These are phyloP conservation scores for Esperia sulphurella DNA, from an alignment of 2,888 invertebrate species.

Conservation along the genomic window DNA sequence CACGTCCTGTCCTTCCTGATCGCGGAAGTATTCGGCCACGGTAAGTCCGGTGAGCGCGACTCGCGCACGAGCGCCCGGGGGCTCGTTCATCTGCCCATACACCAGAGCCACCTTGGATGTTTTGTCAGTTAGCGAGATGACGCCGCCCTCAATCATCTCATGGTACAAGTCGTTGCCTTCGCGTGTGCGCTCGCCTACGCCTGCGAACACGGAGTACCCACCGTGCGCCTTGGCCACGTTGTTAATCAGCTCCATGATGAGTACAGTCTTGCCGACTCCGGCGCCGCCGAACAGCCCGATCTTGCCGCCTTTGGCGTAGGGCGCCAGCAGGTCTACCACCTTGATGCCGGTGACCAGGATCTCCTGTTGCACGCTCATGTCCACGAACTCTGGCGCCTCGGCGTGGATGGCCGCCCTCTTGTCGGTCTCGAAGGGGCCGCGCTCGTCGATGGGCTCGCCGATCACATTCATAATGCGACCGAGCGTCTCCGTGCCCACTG, in stretches of 20 bases:
- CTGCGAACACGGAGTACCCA: constrained; percentile 97
- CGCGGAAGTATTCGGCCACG: constrained; percentile 97
- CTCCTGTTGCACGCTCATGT: constrained; percentile 94
- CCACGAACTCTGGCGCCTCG: constrained; percentile 93
- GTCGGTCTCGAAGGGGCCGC: constrained; percentile 90
- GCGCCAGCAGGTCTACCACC: constrained; percentile 95
- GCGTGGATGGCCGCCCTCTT: constrained; percentile 91
- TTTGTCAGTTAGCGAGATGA: constrained; percentile 93
- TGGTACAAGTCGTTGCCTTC: constrained; percentile 98
- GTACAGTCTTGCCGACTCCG: constrained; percentile 96
- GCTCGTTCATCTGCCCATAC: constrained; percentile 98
- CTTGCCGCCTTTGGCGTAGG: constrained; percentile 97
- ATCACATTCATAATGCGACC: constrained; percentile 97
- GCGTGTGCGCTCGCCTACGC: constrained; percentile 96
- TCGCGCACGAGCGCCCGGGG: constrained; percentile 96
- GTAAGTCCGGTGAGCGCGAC: constrained; percentile 96
- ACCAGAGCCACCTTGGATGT: constrained; percentile 95
- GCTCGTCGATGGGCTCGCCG: constrained; percentile 92
- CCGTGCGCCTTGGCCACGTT: constrained; percentile 98
- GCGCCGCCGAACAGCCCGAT: constrained; percentile 97
- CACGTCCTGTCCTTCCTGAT: constrained; percentile 96
- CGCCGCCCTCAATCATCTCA: constrained; percentile 97
- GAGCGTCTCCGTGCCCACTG: constrained; percentile 93
- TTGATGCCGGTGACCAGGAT: constrained; percentile 96
- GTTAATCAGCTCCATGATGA: constrained; percentile 98